A percentile compares a stretch with the other conserved stretches of the same genome.
Conservation (phyloP, 1,140 invertebrate genomes). For the Epicauta chinensis region DNA sequence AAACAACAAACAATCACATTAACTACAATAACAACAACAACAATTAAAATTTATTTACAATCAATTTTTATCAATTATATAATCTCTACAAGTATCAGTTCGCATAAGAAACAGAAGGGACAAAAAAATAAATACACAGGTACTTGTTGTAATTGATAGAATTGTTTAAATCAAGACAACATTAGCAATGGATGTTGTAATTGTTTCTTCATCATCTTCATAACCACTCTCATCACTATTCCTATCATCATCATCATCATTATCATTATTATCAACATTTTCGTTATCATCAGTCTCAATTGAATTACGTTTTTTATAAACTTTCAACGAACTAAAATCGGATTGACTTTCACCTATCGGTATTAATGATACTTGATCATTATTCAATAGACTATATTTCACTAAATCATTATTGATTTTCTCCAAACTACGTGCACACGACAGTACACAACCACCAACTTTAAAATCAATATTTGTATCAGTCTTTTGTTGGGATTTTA, state of each 20-base stretch:
- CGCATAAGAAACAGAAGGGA: neutral
- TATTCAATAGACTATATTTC: slow-evolving; percentile 27
- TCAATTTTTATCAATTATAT: neutral
- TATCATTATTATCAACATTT: too few species aligned
- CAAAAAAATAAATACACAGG: too few species aligned
- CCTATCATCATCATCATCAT: slow-evolving; percentile 27
- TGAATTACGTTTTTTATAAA: slow-evolving; percentile 33
- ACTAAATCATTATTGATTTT: slow-evolving; percentile 24
- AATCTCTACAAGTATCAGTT: slow-evolving; percentile 1
- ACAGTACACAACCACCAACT: slow-evolving; percentile 36
- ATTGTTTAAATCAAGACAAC: slow-evolving; percentile 5
- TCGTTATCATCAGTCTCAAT: neutral
- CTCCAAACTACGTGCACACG: slow-evolving; percentile 30
- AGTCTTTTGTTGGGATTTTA: slow-evolving; percentile 39
- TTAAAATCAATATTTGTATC: slow-evolving; percentile 39
- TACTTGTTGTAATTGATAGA: neutral
- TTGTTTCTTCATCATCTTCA: slow-evolving; percentile 44
- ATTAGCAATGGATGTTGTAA: slow-evolving; percentile 8
- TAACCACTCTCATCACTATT: slow-evolving; percentile 52
- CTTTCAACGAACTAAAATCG: slow-evolving; percentile 42
- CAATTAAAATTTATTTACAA: slow-evolving; percentile 14
- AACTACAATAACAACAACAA: slow-evolving; percentile 1
- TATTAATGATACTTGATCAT: slow-evolving; percentile 39
- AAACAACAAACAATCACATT: slow-evolving; percentile 11
- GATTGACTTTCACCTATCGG: slow-evolving; percentile 37